phyloP scores from a whole-genome alignment of 2,888 invertebrate species.

The Apamea crenata region DNA sequence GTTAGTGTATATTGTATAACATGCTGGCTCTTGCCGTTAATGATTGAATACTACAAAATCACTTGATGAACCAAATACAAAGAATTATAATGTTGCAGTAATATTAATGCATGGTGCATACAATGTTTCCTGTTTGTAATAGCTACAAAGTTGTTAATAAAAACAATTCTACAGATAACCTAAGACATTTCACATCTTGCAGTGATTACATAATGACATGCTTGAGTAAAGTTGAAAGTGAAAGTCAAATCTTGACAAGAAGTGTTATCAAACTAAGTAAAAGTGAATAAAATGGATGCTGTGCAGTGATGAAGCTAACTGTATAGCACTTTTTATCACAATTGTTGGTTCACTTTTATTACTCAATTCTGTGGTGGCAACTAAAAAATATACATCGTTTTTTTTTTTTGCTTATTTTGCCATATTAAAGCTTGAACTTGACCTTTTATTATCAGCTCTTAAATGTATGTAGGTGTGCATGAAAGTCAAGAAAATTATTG shows the following conservation, averaged over 20 bases:
- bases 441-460: not conserved
- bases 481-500: not conserved
- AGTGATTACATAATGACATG: conserved; percentile 28
- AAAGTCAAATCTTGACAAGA: conserved; percentile 25
- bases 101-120: not conserved
- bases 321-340: not conserved
- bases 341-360: not conserved
- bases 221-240: conserved; percentile 33
- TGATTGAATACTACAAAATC: not conserved
- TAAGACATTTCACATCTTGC: conserved; percentile 6
- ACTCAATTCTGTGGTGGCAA: not conserved
- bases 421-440: not conserved
- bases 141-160: not conserved
- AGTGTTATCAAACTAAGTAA: conserved; percentile 12
- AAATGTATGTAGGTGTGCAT: not conserved
- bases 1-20: not conserved
- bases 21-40: not conserved
- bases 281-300: conserved; percentile 18
- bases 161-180: conserved; percentile 10
- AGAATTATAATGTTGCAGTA: not conserved
- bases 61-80: not conserved
- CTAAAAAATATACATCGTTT: not conserved
- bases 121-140: not conserved
- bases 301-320: not conserved
- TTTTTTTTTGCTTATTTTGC: not conserved